phyloP scores from a whole-genome alignment of 1,140 invertebrate genomes.

The Chlorops oryzae region DNA sequence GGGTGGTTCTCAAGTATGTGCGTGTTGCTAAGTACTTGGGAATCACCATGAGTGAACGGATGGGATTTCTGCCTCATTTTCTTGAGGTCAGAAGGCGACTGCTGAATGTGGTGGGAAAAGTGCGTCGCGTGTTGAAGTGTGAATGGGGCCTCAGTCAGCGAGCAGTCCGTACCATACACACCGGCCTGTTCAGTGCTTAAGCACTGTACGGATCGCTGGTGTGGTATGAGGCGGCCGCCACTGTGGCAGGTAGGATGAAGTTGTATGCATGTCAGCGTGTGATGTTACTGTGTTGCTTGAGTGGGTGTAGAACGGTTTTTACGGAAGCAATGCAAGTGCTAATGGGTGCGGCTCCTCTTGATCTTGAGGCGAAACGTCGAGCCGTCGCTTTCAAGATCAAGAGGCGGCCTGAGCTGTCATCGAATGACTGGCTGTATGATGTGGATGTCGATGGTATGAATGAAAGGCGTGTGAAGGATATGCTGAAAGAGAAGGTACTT shows the following conservation, averaged over 20 bases:
- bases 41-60: neutral
- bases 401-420: neutral
- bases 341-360: slow-evolving; percentile 4
- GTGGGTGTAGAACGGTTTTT: slow-evolving; percentile 8
- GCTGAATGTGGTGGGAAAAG: neutral
- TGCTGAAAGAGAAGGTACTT: neutral
- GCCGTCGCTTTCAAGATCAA: slow-evolving; percentile 9
- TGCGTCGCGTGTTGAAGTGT: neutral
- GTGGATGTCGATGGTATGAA: neutral
- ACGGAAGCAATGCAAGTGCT: slow-evolving; percentile 13
- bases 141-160: neutral
- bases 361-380: slow-evolving; percentile 8
- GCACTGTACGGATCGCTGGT: slow-evolving; percentile 9
- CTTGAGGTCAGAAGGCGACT: neutral
- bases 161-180: neutral
- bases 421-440: neutral
- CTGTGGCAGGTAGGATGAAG: neutral
- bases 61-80: neutral
- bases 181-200: neutral
- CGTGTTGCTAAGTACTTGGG: neutral
- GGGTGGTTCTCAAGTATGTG: neutral
- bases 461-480: neutral
- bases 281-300: slow-evolving; percentile 6
- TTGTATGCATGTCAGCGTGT: slow-evolving; percentile 7
- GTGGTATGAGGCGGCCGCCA: neutral